phyloP scores from a whole-genome alignment of 2,888 invertebrate species.

The Eubasilissa splendida region DNA sequence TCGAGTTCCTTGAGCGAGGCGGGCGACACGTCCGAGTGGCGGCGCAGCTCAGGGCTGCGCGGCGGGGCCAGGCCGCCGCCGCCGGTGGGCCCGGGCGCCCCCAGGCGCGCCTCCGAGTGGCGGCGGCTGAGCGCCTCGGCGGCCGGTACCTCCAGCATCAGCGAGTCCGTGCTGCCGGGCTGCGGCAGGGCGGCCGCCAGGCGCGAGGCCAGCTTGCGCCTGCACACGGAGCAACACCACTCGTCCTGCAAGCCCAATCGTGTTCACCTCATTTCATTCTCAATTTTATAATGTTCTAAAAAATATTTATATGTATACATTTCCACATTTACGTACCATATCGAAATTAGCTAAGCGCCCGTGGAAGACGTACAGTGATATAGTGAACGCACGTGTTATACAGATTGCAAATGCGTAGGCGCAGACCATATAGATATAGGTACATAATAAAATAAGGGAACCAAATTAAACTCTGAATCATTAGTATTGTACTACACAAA shows the following conservation, averaged over 20 bases:
- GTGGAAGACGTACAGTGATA: too few relatives aligned
- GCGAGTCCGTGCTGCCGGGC: constrained; percentile 85
- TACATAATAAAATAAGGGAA: too few relatives aligned
- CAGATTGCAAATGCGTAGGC: too few relatives aligned
- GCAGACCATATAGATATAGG: too few relatives aligned
- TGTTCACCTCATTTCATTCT: too few relatives aligned
- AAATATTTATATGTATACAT: too few relatives aligned
- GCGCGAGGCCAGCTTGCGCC: constrained; percentile 85
- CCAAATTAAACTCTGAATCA: too few relatives aligned
- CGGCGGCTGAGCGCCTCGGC: constrained; percentile 85
- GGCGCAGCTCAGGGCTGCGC: constrained; percentile 84
- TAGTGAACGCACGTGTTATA: too few relatives aligned
- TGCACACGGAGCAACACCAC: constrained; percentile 93
- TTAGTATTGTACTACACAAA: too few relatives aligned
- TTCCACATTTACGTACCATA: too few relatives aligned
- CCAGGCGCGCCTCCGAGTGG: constrained; percentile 84
- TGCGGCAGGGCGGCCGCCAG: constrained; percentile 76
- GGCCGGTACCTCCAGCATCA: constrained; percentile 84
- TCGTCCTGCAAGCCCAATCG: constrained; percentile 71
- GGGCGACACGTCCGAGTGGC: constrained; percentile 91
- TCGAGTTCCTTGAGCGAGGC: constrained; percentile 91
- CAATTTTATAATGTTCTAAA: too few relatives aligned
- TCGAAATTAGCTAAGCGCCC: too few relatives aligned
- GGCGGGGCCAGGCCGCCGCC: constrained; percentile 82
- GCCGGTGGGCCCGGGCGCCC: constrained; percentile 72